These are phyloP conservation scores for Caenorhabditis sp. DNA, from an alignment of 2,888 invertebrate species.

Conservation along the genomic window DNA sequence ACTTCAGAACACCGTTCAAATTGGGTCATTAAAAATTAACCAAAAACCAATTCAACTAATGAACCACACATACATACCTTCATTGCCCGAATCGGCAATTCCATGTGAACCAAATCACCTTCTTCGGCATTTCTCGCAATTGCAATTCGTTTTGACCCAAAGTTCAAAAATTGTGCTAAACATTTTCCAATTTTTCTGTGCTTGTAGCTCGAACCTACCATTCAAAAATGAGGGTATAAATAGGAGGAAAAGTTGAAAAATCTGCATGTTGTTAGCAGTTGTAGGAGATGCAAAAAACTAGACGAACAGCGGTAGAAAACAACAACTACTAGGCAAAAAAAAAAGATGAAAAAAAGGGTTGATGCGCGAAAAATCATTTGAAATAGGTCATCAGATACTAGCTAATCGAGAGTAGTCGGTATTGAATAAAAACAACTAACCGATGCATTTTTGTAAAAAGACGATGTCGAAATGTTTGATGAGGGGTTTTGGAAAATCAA, in stretches of 20 bases:
- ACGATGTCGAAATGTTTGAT: not conserved
- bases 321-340: not conserved
- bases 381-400: constrained; percentile 47
- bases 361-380: constrained; percentile 21
- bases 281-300: not conserved
- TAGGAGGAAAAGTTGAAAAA: not conserved
- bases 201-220: not conserved
- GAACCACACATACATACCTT: not conserved
- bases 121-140: not conserved
- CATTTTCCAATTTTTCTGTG: not conserved
- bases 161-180: not conserved
- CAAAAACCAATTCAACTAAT: not conserved
- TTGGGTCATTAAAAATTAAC: not conserved
- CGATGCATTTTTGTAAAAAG: not conserved
- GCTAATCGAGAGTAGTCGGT: constrained; percentile 20
- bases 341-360: not conserved
- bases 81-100: not conserved
- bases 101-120: not conserved
- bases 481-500: no score
- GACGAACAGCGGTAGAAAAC: not conserved
- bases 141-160: not conserved
- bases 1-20: not conserved
- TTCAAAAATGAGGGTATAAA: not conserved
- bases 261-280: constrained; percentile 6
- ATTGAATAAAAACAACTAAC: not conserved